A percentile compares a stretch with the other conserved stretches of the same genome.
These are phyloP conservation scores for Erannis defoliaria DNA, from an alignment of 2,888 invertebrate species.

Conservation along the genomic window DNA sequence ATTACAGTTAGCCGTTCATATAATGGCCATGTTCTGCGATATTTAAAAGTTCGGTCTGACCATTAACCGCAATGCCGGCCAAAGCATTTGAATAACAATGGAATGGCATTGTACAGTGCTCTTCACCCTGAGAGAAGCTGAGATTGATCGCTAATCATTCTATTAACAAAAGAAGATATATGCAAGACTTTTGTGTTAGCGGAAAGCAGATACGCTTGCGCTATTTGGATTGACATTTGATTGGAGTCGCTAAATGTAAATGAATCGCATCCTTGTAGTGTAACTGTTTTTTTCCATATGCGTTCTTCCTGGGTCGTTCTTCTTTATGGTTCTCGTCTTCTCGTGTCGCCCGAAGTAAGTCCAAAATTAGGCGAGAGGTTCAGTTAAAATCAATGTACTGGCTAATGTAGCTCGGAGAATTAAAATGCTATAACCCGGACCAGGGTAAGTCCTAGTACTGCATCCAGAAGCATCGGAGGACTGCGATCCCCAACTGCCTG, in stretches of 20 bases:
- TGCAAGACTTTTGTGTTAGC: slow-evolving; percentile 7
- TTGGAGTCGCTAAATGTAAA: background rate
- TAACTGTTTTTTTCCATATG: too few species aligned
- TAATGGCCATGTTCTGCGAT: slow-evolving; percentile 16
- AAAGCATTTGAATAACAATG: slow-evolving; percentile 31
- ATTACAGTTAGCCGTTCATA: slow-evolving; percentile 6
- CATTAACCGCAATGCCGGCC: slow-evolving; percentile 28
- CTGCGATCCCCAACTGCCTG: too few species aligned
- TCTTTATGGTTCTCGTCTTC: too few species aligned
- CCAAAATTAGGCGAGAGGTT: too few species aligned
- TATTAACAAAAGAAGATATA: slow-evolving; percentile 14
- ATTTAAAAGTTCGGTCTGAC: slow-evolving; percentile 4
- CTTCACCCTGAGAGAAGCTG: slow-evolving; percentile 24
- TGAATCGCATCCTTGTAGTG: too few species aligned
- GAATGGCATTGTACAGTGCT: slow-evolving; percentile 17
- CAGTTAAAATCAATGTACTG: too few species aligned
- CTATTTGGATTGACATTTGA: background rate
- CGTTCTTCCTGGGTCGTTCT: too few species aligned
- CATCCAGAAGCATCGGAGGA: too few species aligned
- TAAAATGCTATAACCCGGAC: too few species aligned
- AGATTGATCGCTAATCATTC: slow-evolving; percentile 24
- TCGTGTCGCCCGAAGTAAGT: too few species aligned
- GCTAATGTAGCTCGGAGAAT: too few species aligned
- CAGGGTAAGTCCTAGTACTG: too few species aligned
- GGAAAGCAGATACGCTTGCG: background rate